Conservation (phyloP, 2,888 invertebrate species). For the Pterostichus niger region DNA sequence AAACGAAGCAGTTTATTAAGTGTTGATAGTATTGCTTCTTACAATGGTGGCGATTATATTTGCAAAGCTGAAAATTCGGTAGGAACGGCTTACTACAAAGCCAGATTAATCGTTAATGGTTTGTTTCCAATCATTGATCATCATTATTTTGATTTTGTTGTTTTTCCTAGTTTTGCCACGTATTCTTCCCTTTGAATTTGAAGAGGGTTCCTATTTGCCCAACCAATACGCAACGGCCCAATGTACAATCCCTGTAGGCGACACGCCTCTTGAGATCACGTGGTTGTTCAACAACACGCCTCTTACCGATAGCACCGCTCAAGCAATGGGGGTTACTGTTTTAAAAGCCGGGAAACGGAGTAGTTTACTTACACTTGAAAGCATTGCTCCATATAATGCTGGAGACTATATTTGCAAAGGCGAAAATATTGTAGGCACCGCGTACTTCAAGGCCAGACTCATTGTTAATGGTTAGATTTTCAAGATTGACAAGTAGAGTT, state of each 20-base stretch:
- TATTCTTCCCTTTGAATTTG: constrained; percentile 82
- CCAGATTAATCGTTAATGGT: constrained; percentile 85
- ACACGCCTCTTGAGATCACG: constrained; percentile 80
- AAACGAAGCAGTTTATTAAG: constrained; percentile 83
- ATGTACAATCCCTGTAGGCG: constrained; percentile 82
- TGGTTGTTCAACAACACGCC: constrained; percentile 80
- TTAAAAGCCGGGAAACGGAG: constrained; percentile 81
- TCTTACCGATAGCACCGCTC: constrained; percentile 68
- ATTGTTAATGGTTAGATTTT: constrained; percentile 32
- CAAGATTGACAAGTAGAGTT: too few relatives aligned
- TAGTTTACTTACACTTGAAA: constrained; percentile 84
- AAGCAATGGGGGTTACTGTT: constrained; percentile 78
- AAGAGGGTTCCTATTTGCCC: constrained; percentile 80
- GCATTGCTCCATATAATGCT: constrained; percentile 83
- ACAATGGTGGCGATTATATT: constrained; percentile 84
- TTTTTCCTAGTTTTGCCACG: constrained; percentile 79
- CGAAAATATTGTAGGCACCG: constrained; percentile 82
- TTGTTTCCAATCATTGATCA: constrained; percentile 70
- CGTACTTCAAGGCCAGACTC: constrained; percentile 79
- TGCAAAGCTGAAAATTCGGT: constrained; percentile 84
- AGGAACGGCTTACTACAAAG: constrained; percentile 81
- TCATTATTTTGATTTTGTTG: too few relatives aligned
- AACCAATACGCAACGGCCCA: constrained; percentile 81
- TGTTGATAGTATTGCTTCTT: constrained; percentile 83
- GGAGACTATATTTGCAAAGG: constrained; percentile 85